Conservation (phyloP, 1,140 invertebrate species). For the Diorhabda carinulata region DNA sequence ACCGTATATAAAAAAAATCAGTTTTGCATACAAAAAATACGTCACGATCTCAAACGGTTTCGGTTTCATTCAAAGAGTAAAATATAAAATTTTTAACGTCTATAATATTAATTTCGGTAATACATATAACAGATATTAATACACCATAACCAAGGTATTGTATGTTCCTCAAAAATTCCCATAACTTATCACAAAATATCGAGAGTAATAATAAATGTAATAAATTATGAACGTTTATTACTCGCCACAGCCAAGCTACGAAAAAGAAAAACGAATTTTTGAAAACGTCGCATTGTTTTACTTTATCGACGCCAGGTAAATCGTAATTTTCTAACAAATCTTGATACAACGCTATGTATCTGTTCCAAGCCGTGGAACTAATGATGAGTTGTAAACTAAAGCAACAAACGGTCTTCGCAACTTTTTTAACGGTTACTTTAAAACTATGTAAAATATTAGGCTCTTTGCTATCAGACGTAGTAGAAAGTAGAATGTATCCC, state of each 20-base stretch:
- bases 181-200: slow-evolving; percentile 76
- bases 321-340: slow-evolving; percentile 63
- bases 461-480: slow-evolving; percentile 51
- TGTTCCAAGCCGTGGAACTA: slow-evolving; percentile 73
- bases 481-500: slow-evolving; percentile 61
- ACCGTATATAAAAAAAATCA: too few relatives aligned
- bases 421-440: slow-evolving; percentile 60
- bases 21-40: not conserved
- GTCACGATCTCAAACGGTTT: slow-evolving; percentile 12
- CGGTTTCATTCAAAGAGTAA: slow-evolving; percentile 31
- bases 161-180: slow-evolving; percentile 63
- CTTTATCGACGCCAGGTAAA: slow-evolving; percentile 49
- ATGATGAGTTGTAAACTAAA: slow-evolving; percentile 67
- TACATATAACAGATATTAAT: slow-evolving; percentile 54
- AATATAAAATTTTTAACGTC: slow-evolving; percentile 54
- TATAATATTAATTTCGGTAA: slow-evolving; percentile 57
- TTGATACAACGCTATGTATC: slow-evolving; percentile 74
- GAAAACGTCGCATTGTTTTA: slow-evolving; percentile 55
- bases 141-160: slow-evolving; percentile 61
- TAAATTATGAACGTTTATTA: slow-evolving; percentile 75
- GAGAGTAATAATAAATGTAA: slow-evolving; percentile 70
- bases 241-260: slow-evolving; percentile 70
- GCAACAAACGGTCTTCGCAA: slow-evolving; percentile 60
- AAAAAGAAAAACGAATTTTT: slow-evolving; percentile 67
- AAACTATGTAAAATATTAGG: slow-evolving; percentile 58